These are phyloP conservation scores for Dastarcus helophoroides DNA, from an alignment of 2,888 invertebrate species.

Conservation along the genomic window DNA sequence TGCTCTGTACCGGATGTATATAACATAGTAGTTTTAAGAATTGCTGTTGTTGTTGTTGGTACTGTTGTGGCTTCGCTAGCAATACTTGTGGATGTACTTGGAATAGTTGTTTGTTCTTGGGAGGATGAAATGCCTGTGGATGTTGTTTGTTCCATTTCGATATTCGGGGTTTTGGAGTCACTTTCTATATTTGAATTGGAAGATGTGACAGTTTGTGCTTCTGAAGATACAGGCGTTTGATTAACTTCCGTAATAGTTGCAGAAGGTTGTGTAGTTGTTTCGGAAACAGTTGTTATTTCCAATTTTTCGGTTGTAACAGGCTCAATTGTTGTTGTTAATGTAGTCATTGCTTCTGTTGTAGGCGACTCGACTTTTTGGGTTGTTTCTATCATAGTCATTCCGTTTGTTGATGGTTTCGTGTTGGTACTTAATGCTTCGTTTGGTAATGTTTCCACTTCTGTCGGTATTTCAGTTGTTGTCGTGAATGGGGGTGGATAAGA, in stretches of 20 bases:
- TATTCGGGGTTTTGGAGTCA: too few relatives aligned
- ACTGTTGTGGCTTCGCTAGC: too few relatives aligned
- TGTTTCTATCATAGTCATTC: conserved; percentile 7
- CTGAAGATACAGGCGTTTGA: conserved; percentile 7
- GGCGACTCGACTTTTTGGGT: too few relatives aligned
- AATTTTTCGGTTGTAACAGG: conserved; percentile 5
- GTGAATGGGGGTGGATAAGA: conserved; percentile 27
- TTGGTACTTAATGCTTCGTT: conserved; percentile 8
- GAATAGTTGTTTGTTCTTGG: neutral
- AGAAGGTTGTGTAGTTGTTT: conserved; percentile 9
- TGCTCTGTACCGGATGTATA: too few relatives aligned
- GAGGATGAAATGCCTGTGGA: too few relatives aligned
- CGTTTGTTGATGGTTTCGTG: conserved; percentile 2
- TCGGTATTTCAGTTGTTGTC: conserved; percentile 17
- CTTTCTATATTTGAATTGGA: too few relatives aligned
- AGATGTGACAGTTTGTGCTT: too few relatives aligned
- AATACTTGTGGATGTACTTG: neutral
- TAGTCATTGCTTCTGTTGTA: conserved; percentile 12
- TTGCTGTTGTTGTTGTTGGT: too few relatives aligned
- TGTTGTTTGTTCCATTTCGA: too few relatives aligned
- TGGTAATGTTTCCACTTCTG: conserved; percentile 14
- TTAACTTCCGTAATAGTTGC: neutral
- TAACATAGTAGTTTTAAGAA: too few relatives aligned
- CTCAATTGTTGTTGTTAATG: conserved; percentile 4
- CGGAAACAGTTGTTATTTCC: conserved; percentile 4